Evolutionary conservation across 1,140 invertebrate genomes (phyloP).

Genomic region (Bombus fervidus): DNA sequence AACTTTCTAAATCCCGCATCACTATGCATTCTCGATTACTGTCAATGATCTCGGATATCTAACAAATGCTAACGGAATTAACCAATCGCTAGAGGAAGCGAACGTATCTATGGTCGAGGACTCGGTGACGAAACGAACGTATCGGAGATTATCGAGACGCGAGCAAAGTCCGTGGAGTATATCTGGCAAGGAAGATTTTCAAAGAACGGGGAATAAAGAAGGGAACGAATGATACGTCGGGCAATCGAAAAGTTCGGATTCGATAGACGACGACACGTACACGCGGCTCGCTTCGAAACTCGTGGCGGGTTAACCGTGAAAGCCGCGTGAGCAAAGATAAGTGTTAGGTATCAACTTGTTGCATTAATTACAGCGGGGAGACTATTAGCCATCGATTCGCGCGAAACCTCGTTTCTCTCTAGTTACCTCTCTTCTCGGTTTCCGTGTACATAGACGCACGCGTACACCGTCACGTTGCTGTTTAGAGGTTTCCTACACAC

Average conservation of each 20-base stretch:
- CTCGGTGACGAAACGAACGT: not conserved
- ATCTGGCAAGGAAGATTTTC: not conserved
- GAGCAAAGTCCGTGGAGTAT: not conserved
- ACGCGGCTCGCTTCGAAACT: conserved; percentile 57
- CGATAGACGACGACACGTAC: conserved; percentile 34
- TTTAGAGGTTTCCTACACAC: conserved; percentile 33
- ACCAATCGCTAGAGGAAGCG: not conserved
- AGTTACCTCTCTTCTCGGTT: conserved; percentile 71
- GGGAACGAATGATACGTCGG: not conserved
- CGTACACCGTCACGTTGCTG: conserved; percentile 13
- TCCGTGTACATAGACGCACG: conserved; percentile 54
- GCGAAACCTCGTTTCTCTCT: conserved; percentile 75
- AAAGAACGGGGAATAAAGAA: no score
- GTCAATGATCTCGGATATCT: not conserved
- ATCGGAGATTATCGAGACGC: not conserved
- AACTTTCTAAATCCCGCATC: conserved; percentile 5
- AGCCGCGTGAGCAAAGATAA: conserved; percentile 74
- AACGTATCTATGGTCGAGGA: fast-evolving
- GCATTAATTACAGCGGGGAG: conserved; percentile 81
- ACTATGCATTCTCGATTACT: not conserved
- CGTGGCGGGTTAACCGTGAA: conserved; percentile 66
- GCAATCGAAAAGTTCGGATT: conserved; percentile 13
- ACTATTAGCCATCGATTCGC: conserved; percentile 82
- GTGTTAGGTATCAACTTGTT: conserved; percentile 82
- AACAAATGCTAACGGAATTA: not conserved